These are phyloP conservation scores for Willisornis vidua DNA, from an alignment of 2,113 vertebrate species.

Conservation along the genomic window DNA sequence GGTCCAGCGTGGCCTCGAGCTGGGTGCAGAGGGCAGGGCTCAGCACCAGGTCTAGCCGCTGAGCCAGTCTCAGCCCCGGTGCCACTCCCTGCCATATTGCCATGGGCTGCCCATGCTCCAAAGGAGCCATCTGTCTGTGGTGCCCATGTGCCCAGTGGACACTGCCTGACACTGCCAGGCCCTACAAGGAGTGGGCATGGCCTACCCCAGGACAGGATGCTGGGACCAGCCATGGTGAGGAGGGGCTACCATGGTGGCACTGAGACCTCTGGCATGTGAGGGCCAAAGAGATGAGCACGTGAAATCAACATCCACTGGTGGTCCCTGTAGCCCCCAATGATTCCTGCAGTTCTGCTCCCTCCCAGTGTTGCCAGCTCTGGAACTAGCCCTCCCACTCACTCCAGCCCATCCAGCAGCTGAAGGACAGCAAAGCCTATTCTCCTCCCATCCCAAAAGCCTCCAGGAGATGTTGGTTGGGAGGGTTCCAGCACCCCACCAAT, in stretches of 20 bases:
- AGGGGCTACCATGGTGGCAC: background rate
- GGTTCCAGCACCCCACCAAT: background rate
- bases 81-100: rapidly evolving
- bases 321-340: background rate
- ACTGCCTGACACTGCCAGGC: background rate
- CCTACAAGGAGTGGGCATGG: rapidly evolving
- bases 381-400: rapidly evolving
- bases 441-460: background rate
- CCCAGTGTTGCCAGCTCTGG: background rate
- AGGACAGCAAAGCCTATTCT: background rate
- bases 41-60: background rate
- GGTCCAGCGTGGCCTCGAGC: constrained; percentile 89
- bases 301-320: background rate
- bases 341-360: background rate
- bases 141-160: background rate
- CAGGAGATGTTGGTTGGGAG: background rate
- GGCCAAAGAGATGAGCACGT: background rate
- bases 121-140: background rate
- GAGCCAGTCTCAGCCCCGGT: background rate
- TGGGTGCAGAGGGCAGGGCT: constrained; percentile 39
- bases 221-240: background rate
- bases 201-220: rapidly evolving
- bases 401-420: background rate
- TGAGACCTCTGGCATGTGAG: rapidly evolving
- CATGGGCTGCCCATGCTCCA: background rate